Conservation (phyloP, 1,140 invertebrate genomes). For the Bombus cullumanus region DNA sequence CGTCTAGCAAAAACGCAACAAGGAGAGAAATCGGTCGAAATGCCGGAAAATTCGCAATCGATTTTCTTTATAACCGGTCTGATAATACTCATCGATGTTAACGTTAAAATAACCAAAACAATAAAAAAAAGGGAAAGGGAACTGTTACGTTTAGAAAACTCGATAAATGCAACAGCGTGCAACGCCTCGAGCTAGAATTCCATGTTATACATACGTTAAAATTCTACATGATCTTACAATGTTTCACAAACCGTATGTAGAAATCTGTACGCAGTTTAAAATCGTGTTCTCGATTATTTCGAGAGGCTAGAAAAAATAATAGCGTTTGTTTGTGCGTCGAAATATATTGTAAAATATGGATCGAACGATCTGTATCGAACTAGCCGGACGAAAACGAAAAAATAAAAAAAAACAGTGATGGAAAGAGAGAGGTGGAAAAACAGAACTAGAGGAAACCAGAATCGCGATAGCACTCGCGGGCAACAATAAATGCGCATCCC, state of each 20-base stretch:
- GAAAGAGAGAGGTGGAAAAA: neutral
- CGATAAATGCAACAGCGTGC: neutral
- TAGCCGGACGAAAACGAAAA: neutral
- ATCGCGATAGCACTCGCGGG: constrained; percentile 19
- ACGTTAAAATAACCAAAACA: neutral
- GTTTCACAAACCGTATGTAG: neutral
- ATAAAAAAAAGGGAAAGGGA: neutral
- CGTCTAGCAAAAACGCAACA: neutral
- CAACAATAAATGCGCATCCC: constrained; percentile 39
- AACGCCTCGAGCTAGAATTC: neutral
- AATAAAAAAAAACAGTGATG: neutral
- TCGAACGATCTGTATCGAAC: neutral
- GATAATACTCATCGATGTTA: neutral
- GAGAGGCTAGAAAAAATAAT: neutral
- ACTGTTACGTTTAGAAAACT: neutral
- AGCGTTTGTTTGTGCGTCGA: neutral
- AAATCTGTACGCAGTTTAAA: neutral
- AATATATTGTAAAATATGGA: constrained; percentile 17
- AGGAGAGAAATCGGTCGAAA: neutral
- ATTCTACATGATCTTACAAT: neutral
- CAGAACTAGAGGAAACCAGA: neutral
- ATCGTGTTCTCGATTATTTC: neutral
- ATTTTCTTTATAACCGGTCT: neutral
- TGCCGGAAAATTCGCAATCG: neutral
- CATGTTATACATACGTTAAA: neutral